Conservation (phyloP, 2,888 invertebrate genomes). For the Elegia similella region DNA sequence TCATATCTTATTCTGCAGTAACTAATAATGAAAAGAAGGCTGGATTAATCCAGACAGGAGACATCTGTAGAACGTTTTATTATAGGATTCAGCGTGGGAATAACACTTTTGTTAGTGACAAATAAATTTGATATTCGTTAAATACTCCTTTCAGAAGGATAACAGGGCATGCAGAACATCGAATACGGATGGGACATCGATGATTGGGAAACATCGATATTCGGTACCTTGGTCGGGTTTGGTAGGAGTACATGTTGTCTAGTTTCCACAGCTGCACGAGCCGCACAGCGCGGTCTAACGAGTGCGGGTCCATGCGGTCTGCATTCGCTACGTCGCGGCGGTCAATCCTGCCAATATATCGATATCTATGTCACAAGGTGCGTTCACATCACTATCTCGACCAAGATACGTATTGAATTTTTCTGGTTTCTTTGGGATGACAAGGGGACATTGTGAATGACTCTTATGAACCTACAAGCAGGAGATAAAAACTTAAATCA, state of each 20-base stretch:
- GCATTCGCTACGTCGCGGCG: slow-evolving; percentile 71
- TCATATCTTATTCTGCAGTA: too few relatives aligned
- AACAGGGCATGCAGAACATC: slow-evolving; percentile 40
- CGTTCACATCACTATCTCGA: slow-evolving; percentile 56
- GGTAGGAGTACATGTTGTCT: slow-evolving; percentile 82
- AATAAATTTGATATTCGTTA: not conserved
- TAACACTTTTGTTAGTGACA: not conserved
- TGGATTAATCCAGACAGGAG: too few relatives aligned
- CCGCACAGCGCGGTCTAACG: slow-evolving; percentile 79
- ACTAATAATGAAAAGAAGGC: too few relatives aligned
- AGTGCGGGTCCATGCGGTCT: slow-evolving; percentile 72
- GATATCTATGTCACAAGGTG: slow-evolving; percentile 62
- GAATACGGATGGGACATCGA: slow-evolving; percentile 40
- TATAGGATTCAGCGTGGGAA: not conserved
- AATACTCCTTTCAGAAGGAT: not conserved
- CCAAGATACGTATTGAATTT: slow-evolving; percentile 57
- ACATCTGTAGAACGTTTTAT: too few relatives aligned
- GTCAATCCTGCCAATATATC: slow-evolving; percentile 79
- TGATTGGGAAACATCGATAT: slow-evolving; percentile 61
- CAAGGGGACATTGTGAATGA: not conserved
- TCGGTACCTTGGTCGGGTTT: slow-evolving; percentile 83
- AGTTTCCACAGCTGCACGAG: slow-evolving; percentile 81
- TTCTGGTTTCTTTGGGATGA: not conserved
- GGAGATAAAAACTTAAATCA: not conserved
- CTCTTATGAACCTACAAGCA: not conserved